Conservation (phyloP, 2,797 vertebrate species). For the Phylloscopus collybita region DNA sequence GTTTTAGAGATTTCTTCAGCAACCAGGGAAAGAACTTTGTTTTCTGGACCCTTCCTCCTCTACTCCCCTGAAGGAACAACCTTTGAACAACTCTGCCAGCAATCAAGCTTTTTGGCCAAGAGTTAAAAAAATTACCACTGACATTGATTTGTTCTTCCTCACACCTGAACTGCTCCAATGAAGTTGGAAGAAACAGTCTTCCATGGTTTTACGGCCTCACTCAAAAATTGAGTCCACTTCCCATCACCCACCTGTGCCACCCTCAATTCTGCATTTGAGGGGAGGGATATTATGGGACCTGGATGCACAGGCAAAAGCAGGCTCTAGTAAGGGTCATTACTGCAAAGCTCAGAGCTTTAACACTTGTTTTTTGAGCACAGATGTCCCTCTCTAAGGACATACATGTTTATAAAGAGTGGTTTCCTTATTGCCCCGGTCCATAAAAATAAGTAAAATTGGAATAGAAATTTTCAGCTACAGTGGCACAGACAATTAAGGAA, state of each 20-base stretch:
- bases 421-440: neutral
- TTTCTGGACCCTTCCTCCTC: neutral
- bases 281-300: neutral
- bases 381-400: neutral
- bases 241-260: neutral
- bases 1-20: neutral
- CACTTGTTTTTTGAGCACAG: neutral
- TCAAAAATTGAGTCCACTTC: neutral
- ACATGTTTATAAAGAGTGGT: neutral
- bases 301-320: neutral
- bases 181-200: neutral
- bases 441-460: neutral
- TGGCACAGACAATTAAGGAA: neutral
- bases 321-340: neutral
- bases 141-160: neutral
- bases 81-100: neutral
- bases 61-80: neutral
- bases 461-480: neutral
- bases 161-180: neutral
- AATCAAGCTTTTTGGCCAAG: neutral
- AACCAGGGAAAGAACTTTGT: neutral
- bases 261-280: neutral
- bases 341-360: neutral
- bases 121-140: neutral
- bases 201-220: neutral